These are phyloP conservation scores for Thalassoma bifasciatum DNA, from an alignment of 2,113 vertebrate species.

Conservation along the genomic window DNA sequence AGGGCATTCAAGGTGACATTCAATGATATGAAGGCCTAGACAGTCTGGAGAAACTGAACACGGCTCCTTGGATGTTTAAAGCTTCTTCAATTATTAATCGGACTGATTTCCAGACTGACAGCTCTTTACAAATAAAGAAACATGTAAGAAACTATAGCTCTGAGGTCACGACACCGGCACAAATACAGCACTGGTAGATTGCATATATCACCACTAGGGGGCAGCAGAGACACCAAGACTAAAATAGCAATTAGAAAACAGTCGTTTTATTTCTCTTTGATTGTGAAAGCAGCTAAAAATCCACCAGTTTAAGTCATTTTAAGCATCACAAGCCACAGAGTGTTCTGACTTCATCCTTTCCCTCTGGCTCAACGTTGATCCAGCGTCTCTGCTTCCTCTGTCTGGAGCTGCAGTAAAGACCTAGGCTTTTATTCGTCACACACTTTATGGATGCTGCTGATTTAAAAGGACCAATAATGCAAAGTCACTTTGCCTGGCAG, in stretches of 20 bases:
- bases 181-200: too few species aligned
- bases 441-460: neutral
- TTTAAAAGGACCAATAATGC: neutral
- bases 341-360: neutral
- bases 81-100: constrained; percentile 48
- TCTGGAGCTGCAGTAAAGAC: neutral
- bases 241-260: too few species aligned
- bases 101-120: constrained; percentile 14
- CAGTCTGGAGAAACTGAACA: constrained; percentile 54
- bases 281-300: too few species aligned
- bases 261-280: too few species aligned
- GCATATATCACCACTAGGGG: neutral
- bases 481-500: neutral
- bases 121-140: constrained; percentile 6
- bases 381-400: neutral
- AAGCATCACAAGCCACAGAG: too few species aligned
- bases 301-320: neutral
- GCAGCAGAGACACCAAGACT: neutral
- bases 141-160: neutral
- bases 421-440: neutral
- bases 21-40: neutral
- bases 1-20: too few species aligned
- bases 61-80: constrained; percentile 9
- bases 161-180: neutral
- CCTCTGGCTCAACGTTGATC: neutral